Base-by-base conservation (phyloP, 2,113 vertebrate genomes). In the Apistogramma diplotaenia region DNA sequence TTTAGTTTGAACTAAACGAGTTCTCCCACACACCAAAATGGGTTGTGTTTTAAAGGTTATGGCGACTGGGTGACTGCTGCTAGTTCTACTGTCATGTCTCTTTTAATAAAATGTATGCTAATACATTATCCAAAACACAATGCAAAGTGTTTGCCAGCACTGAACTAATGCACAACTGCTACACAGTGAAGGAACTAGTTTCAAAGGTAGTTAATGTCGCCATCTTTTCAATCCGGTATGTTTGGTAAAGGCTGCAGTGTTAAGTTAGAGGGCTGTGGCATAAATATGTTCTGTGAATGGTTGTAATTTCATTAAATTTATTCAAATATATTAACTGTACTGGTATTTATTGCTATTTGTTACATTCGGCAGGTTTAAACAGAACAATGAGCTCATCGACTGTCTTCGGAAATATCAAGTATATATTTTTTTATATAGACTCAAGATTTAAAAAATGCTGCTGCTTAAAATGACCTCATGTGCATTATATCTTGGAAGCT, bases 401-500 rank as follows among this genome's bases (percentile, higher is more conserved):
- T n/a, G n/a, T n/a, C n/a, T n/a, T n/a, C n/a, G n/a, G n/a, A n/a
- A n/a, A n/a, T n/a, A n/a, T n/a, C n/a, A n/a, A n/a, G n/a, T n/a
- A n/a, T n/a, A n/a, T n/a, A n/a, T n/a, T n/a, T n/a, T n/a, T n/a
- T n/a, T n/a, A n/a, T n/a, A n/a, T n/a, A n/a, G n/a, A n/a, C n/a
- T n/a, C n/a, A n/a, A n/a, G n/a, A n/a, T n/a, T n/a, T n/a, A n/a
- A n/a, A n/a, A n/a, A n/a, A n/a, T n/a, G n/a, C n/a, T n/a, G n/a
- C n/a, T n/a, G n/a, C n/a, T n/a, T n/a, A n/a, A 31, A 72, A 56
- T 57, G 78, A 74, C 23, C 74, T 35, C 25, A 84, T 86, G 19
- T 25, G 57, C 80, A 31, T 6, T 35, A 56, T 67, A 37, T 79
- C 33, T 78, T 25, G 43, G 55, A 33, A 72, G 12, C 67, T 58